Evolutionary conservation across 2,888 invertebrate genomes (phyloP).

Genomic region (Thalpophila matura): DNA sequence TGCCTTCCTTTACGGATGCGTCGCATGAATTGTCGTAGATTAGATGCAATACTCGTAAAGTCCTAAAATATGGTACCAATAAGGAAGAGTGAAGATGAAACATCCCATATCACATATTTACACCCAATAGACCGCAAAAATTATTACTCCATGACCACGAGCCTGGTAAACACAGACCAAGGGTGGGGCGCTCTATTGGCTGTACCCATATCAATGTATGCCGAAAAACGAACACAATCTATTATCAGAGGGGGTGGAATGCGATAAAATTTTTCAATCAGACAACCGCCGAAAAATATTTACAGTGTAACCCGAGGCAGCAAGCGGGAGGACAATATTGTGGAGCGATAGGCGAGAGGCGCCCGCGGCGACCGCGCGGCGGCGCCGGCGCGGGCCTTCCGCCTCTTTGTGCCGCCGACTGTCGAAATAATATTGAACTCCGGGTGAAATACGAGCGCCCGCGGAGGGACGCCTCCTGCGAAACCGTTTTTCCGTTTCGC

Average conservation of each 20-base stretch:
- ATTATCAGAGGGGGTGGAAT: slow-evolving; percentile 86
- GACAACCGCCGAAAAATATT: slow-evolving; percentile 89
- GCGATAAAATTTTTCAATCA: slow-evolving; percentile 90
- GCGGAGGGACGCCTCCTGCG: slow-evolving; percentile 83
- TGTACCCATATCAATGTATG: slow-evolving; percentile 77
- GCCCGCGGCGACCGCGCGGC: slow-evolving; percentile 79
- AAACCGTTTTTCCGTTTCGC: slow-evolving; percentile 87
- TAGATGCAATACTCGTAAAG: no score
- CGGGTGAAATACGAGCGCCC: slow-evolving; percentile 88
- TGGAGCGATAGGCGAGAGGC: slow-evolving; percentile 81
- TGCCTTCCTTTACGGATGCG: no score
- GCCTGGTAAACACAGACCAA: slow-evolving; percentile 58
- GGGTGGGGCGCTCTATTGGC: slow-evolving; percentile 62
- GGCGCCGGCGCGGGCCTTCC: slow-evolving; percentile 82
- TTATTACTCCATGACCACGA: slow-evolving; percentile 37
- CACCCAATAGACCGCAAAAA: slow-evolving; percentile 36
- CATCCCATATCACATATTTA: slow-evolving; percentile 28
- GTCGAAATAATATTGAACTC: slow-evolving; percentile 90
- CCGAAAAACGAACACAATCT: slow-evolving; percentile 81
- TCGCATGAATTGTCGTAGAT: no score
- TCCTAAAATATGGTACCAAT: background rate
- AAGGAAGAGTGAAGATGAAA: slow-evolving; percentile 11
- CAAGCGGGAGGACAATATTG: slow-evolving; percentile 88
- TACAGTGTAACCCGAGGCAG: slow-evolving; percentile 89
- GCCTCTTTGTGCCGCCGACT: slow-evolving; percentile 85